Conservation (phyloP, 2,888 invertebrate genomes). For the Bhutanitis thaidina region DNA sequence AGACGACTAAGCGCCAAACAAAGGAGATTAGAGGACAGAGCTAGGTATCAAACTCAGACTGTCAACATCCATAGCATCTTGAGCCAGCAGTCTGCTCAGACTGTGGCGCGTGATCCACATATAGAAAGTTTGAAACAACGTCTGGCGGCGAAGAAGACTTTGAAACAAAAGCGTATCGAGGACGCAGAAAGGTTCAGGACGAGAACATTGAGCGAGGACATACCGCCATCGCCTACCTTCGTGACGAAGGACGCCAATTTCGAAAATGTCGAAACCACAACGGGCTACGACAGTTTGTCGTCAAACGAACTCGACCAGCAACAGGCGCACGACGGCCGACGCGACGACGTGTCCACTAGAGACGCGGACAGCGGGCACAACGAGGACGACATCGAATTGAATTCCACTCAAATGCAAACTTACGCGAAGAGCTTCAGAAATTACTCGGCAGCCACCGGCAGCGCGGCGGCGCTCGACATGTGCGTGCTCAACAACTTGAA, state of each 20-base stretch:
- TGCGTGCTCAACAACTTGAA: constrained; percentile 70
- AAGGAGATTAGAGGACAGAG: constrained; percentile 82
- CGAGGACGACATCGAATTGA: constrained; percentile 85
- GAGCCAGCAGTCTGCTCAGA: constrained; percentile 33
- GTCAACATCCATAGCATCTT: constrained; percentile 58
- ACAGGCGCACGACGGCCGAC: constrained; percentile 50
- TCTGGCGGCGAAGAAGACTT: constrained; percentile 66
- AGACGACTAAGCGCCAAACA: constrained; percentile 82
- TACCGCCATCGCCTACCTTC: constrained; percentile 72
- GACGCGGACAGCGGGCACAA: constrained; percentile 84
- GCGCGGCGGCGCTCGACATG: constrained; percentile 66
- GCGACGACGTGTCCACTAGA: constrained; percentile 49
- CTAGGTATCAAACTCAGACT: constrained; percentile 85
- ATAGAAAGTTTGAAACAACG: constrained; percentile 62
- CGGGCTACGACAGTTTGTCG: constrained; percentile 70
- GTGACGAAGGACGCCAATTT: constrained; percentile 67
- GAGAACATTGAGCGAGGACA: constrained; percentile 81
- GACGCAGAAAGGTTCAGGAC: constrained; percentile 88
- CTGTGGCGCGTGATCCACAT: constrained; percentile 48
- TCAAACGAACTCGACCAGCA: constrained; percentile 67
- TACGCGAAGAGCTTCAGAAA: constrained; percentile 78
- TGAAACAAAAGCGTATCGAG: constrained; percentile 80
- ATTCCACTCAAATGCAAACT: constrained; percentile 79
- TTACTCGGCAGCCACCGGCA: constrained; percentile 70
- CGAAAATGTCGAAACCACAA: constrained; percentile 70